Evolutionary conservation across 30 jellyfish, hydroid and myxozoan genomes (phyloP).

Genomic region (Hydractinia echinata): DNA sequence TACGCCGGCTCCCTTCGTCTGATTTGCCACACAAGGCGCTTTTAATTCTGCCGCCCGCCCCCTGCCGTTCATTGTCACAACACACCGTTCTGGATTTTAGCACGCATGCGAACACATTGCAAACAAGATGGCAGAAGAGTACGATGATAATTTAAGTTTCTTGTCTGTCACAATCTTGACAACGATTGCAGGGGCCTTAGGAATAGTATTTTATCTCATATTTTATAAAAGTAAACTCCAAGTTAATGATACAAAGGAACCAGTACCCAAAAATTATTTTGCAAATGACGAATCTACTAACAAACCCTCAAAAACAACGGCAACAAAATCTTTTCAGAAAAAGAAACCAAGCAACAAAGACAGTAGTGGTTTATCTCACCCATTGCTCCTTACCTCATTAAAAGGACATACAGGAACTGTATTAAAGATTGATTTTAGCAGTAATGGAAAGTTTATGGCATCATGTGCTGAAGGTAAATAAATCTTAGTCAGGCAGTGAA

Average conservation of each 20-base stretch:
- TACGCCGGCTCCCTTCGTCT: no score
- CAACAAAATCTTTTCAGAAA: slow-evolving; percentile 9
- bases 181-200: slow-evolving; percentile 14
- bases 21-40: no score
- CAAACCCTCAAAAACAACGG: slow-evolving; percentile 10
- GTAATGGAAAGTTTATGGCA: slow-evolving; percentile 71
- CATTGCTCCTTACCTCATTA: slow-evolving; percentile 53
- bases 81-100: no score
- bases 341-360: slow-evolving; percentile 29
- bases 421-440: slow-evolving; percentile 55
- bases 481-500: no score
- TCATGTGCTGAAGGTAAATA: slow-evolving; percentile 78
- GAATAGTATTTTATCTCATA: background rate
- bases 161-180: background rate
- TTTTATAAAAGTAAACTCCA: background rate
- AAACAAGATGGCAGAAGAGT: no score
- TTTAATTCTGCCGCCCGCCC: no score
- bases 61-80: no score
- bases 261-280: no score
- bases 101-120: no score
- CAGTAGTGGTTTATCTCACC: slow-evolving; percentile 47
- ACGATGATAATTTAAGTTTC: background rate
- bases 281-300: background rate
- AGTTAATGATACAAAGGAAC: background rate
- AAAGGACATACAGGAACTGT: slow-evolving; percentile 90